Evolutionary conservation across 35 echinoderm and acorn worm genomes (phyloP).

Genomic region (Ophiothrix spiculata): DNA sequence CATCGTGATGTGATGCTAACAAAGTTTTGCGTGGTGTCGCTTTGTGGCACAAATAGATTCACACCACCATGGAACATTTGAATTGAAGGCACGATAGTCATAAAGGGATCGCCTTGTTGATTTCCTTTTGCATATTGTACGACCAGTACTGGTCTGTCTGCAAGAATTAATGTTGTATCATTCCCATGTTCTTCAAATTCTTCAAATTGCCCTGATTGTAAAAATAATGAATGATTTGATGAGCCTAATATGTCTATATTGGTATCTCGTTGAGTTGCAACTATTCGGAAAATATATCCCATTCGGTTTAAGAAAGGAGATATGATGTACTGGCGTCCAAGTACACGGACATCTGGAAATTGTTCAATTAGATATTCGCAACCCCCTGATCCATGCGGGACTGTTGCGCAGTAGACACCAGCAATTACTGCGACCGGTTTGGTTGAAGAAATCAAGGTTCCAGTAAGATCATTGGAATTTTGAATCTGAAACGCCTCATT

Average conservation of each 20-base stretch:
- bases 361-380: neutral
- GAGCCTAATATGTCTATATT: neutral
- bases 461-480: neutral
- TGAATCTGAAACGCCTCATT: neutral
- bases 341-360: neutral
- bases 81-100: neutral
- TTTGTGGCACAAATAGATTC: neutral
- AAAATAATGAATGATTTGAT: neutral
- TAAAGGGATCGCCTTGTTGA: neutral
- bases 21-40: neutral
- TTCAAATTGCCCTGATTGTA: neutral
- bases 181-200: neutral
- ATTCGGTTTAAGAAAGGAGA: neutral
- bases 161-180: neutral
- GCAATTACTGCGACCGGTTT: neutral
- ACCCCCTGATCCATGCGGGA: neutral
- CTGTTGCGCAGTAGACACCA: neutral
- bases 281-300: neutral
- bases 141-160: neutral
- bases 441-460: neutral
- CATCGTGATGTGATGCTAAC: neutral
- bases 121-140: neutral
- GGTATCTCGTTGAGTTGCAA: neutral
- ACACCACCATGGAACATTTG: neutral
- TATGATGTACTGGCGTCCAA: neutral